Base-by-base conservation (phyloP, 2,888 invertebrate genomes). In the Tyria jacobaeae region DNA sequence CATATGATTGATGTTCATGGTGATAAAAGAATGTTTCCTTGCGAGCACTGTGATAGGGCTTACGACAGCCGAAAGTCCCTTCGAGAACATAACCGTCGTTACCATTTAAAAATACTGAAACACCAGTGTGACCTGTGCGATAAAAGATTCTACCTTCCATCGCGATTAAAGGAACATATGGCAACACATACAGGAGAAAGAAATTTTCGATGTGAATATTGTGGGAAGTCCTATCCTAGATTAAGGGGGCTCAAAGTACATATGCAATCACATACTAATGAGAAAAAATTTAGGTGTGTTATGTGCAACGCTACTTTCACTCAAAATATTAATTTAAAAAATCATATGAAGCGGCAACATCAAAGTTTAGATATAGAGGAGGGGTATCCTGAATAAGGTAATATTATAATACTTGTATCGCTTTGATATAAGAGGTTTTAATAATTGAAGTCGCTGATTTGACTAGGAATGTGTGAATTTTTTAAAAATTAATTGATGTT, bases 101-200 rank as follows among this genome's bases (percentile, higher is more conserved):
- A 82, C 17, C 92, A 92, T 70, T 74, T 92, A 41, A 90, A 91
- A 68, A 86, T 92, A 6, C 88, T 92, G 3, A 87, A 88, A 54
- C 94, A 95, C 48, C 91, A 94, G 57, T 95, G 95, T 65, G 94
- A 94, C 57, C 70, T 94, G 55, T 95, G 95, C 48, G 93, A 94
- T 3, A 92, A 94, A 62, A 87, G 94, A 7, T 95, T 94, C 70
- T 94, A 94, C 47, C 73, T 91, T 0, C 94, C 94, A 0, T 91
- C 91, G 0, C 69, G 90, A 9, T 73, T 93, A 44, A 89, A 88
- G 25, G 92, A 93, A 35, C 93, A 93, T 37, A 89, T 92, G 89
- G 89, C 89, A 0, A 88, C 90, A 1, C 93, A 92, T 35, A 92
- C 91, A 0, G 93, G 92, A 0, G 93, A 93, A n/a, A 81, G 92